Base-by-base conservation (phyloP, 1,140 invertebrate genomes). In the Macrobrachium nipponense region DNA sequence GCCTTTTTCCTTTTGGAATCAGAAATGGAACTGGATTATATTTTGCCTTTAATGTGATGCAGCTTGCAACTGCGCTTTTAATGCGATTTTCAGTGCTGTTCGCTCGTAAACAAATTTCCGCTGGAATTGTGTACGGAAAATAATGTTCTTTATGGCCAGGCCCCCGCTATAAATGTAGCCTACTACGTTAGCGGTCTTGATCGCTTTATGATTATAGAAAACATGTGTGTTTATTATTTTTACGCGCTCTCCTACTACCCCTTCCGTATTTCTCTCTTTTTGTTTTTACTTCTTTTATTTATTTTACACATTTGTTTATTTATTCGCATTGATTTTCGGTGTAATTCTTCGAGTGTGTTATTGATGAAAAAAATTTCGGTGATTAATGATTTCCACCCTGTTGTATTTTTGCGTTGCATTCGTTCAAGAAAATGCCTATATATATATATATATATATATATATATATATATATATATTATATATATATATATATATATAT, bases 51-150 rank as follows among this genome's bases (percentile, higher is more conserved):
- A 72, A 86, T 79, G 77, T 72, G 80, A 44, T 44, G 17, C 77
- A 68, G 77, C 83, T 80, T 86, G 83, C 83, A 86, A 86, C 83
- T 72, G 77, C 83, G 77, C 77, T 86, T 86, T 86, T 86, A 86
- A 86, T 86, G 83, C 68, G 83, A 86, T 86, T 86, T 86, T 86
- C 83, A 86, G 77, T 79, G 77, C 83, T 75, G 83, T 86, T 61
- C 80, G 73, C 83, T 80, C 83, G 83, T 86, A 86, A 86, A 86
- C 68, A 86, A 80, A 80, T 86, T 86, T 64, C 83, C 83, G 27
- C 66, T 73, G 59, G 77, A 78, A 86, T 80, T 86, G 83, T 86
- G 83, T 86, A 86, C 83, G 83, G 83, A 79, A 86, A 80, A 80
- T 86, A 76, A 86, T 86, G 83, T 80, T 75, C 66, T 58, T 86